These are phyloP conservation scores for Harpagoxenus sublaevis DNA, from an alignment of 2,888 invertebrate genomes.

Conservation along the genomic window DNA sequence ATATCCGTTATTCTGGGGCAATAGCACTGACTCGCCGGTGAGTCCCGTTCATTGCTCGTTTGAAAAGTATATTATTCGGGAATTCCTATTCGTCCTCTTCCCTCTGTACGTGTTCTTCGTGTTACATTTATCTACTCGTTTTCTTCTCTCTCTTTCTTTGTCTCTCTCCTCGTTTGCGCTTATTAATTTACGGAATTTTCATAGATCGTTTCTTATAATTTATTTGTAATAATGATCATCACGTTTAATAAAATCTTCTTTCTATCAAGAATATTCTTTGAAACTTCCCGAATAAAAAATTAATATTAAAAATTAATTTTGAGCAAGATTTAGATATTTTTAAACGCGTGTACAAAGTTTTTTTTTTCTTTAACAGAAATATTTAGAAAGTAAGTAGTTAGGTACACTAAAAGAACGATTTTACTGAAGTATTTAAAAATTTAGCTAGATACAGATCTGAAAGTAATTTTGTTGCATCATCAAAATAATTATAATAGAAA, in stretches of 20 bases:
- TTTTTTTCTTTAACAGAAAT: background rate
- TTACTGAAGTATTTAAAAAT: background rate
- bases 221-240: background rate
- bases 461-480: too few species aligned
- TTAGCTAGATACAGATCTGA: background rate
- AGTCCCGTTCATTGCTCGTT: constrained; percentile 65
- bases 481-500: too few species aligned
- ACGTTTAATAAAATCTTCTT: background rate
- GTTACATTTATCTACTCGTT: constrained; percentile 1
- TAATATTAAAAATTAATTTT: background rate
- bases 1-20: constrained; percentile 67
- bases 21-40: constrained; percentile 57
- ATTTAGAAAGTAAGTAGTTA: background rate
- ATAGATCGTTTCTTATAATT: background rate
- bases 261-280: background rate
- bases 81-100: constrained; percentile 38
- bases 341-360: background rate
- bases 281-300: background rate
- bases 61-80: constrained; percentile 63
- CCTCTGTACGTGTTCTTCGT: background rate
- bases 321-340: background rate
- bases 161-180: background rate
- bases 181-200: constrained; percentile 15
- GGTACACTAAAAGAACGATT: background rate
- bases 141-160: background rate